Base-by-base conservation (phyloP, 2,113 vertebrate species). In the Melanotaenia duboulayi region DNA sequence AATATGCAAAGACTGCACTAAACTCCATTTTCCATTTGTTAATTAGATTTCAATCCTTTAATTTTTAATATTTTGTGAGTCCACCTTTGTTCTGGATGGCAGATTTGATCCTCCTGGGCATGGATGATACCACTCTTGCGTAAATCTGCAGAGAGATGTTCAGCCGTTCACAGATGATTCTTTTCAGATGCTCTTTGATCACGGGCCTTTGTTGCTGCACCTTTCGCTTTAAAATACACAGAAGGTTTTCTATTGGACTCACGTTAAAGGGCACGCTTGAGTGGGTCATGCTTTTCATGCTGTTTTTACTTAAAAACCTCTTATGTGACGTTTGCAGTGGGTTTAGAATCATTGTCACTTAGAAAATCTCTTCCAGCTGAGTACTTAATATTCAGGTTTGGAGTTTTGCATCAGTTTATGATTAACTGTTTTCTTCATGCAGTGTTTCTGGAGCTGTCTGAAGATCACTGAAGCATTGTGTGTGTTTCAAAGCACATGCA, bases 141-240 rank as follows among this genome's bases (percentile, higher is more conserved):
- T 23, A 46, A 42, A 54, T 17, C 51, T 13, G 22, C 17, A 19
- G 35, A 42, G 16, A 65, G 52, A 65, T 54, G 32, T 9, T 52
- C 23, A 19, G 19, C 44, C 16, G 8, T 35, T 35, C 32, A 35
- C 42, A 44, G 11, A 44, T 44, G 42, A 14, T 48, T 48, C 17
- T n/a, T 48, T 48, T 48, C 17, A 48, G 44, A 48, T 48, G 44
- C 44, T 48, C 44, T 48, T 48, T 48, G 44, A 48, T 48, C 44
- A 48, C 7, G 4, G 44, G 5, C 3, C 44, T 48, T 48, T 48
- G 44, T 48, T 48, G 44, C 19, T 48, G 44, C 19, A 48, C 17
- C 44, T 19, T n/a, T 48, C 44, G 4, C 13, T 19, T 48, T 7
- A 48, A 48, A 48, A 48, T 48, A 19, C 44, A 8, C 44, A 16